A percentile compares a stretch with the other conserved stretches of the same genome.
Conservation (phyloP, 2,113 vertebrate species). For the Cynopterus brachyotis region DNA sequence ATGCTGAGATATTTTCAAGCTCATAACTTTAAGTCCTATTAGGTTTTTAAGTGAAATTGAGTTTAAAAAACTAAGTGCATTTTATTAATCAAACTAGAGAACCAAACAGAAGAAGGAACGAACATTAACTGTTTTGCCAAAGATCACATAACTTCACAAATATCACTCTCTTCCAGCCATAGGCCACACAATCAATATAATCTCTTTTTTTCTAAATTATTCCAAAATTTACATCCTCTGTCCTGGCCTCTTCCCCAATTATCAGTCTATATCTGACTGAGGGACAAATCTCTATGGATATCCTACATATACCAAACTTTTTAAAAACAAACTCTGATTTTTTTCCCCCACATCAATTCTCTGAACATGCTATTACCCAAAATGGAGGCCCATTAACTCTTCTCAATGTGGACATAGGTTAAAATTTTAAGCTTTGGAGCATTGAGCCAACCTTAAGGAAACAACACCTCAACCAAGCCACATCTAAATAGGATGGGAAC, state of each 20-base stretch:
- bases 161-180: neutral
- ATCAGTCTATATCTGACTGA: neutral
- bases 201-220: neutral
- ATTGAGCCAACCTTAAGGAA: neutral
- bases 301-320: neutral
- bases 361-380: neutral
- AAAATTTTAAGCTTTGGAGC: neutral
- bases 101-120: neutral
- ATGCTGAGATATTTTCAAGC: constrained; percentile 5
- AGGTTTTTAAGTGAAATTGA: neutral
- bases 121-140: neutral
- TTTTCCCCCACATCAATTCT: neutral
- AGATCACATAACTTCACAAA: neutral
- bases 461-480: neutral
- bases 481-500: neutral
- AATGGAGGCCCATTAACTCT: neutral
- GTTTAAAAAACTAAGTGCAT: neutral
- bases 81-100: neutral
- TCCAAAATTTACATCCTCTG: neutral
- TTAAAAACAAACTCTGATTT: neutral
- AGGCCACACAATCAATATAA: neutral
- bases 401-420: neutral
- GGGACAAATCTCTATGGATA: neutral
- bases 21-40: neutral
- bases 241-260: neutral